These are phyloP conservation scores for Oreochromis grahami DNA, from an alignment of 2,797 vertebrate species.

Conservation along the genomic window DNA sequence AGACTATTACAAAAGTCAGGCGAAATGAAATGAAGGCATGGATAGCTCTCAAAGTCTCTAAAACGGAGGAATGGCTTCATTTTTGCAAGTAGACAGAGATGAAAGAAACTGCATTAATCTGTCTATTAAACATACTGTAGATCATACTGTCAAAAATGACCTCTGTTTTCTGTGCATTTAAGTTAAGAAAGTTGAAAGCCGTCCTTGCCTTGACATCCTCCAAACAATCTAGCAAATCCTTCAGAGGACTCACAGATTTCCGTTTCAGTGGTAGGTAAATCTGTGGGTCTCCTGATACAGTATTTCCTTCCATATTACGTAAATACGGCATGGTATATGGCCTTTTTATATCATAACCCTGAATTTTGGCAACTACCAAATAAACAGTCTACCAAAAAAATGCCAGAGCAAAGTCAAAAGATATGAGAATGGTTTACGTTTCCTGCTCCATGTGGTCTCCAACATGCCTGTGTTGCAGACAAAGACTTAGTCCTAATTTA, in stretches of 20 bases:
- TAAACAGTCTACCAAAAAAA: not conserved
- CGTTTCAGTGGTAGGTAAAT: not conserved
- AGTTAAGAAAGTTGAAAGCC: not conserved
- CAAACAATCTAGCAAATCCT: not conserved
- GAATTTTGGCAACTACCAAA: not conserved
- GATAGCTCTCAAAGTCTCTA: not conserved
- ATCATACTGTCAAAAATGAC: not conserved
- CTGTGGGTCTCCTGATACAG: not conserved
- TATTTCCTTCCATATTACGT: not conserved
- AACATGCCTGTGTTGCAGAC: rapidly evolving
- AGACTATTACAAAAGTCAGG: not conserved
- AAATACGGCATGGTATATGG: not conserved
- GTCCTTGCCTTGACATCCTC: not conserved
- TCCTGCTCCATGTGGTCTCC: not conserved
- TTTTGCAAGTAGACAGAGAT: not conserved
- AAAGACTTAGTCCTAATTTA: not conserved
- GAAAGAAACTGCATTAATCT: not conserved
- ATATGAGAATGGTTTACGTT: not conserved
- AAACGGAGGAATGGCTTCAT: not conserved
- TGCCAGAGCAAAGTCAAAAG: not conserved
- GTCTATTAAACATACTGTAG: not conserved
- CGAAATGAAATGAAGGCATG: not conserved
- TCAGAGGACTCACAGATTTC: not conserved
- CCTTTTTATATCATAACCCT: not conserved
- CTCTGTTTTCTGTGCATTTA: not conserved